These are phyloP conservation scores for Hetaerina titia DNA, from an alignment of 2,888 invertebrate genomes.

Conservation along the genomic window DNA sequence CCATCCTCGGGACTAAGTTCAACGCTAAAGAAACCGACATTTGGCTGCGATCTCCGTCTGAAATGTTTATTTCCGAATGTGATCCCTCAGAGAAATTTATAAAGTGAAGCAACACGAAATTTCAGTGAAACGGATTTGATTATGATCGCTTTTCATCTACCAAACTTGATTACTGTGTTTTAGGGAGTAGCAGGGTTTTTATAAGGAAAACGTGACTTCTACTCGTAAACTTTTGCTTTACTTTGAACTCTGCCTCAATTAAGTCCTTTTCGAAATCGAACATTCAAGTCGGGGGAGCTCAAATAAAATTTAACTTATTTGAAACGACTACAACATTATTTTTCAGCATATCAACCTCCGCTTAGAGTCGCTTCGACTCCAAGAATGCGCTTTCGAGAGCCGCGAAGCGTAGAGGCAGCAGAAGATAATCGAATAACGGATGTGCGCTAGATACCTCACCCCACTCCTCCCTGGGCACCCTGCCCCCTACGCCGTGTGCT, in stretches of 20 bases:
- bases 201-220: neutral
- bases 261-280: neutral
- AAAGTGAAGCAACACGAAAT: no score
- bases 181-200: neutral
- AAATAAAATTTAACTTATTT: neutral
- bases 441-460: neutral
- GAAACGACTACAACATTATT: neutral
- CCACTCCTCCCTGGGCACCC: neutral
- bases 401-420: neutral
- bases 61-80: no score
- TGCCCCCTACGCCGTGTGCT: neutral
- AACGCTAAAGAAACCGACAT: no score
- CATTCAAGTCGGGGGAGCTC: neutral
- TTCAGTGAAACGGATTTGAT: no score
- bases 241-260: neutral
- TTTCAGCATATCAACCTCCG: neutral
- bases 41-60: no score
- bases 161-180: neutral
- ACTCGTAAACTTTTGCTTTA: neutral
- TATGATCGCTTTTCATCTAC: no score
- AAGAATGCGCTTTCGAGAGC: neutral
- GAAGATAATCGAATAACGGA: slow-evolving; percentile 3
- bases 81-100: no score
- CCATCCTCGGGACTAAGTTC: no score
- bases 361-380: neutral